These are phyloP conservation scores for Cerastis leucographa DNA, from an alignment of 2,888 invertebrate genomes.

Conservation along the genomic window DNA sequence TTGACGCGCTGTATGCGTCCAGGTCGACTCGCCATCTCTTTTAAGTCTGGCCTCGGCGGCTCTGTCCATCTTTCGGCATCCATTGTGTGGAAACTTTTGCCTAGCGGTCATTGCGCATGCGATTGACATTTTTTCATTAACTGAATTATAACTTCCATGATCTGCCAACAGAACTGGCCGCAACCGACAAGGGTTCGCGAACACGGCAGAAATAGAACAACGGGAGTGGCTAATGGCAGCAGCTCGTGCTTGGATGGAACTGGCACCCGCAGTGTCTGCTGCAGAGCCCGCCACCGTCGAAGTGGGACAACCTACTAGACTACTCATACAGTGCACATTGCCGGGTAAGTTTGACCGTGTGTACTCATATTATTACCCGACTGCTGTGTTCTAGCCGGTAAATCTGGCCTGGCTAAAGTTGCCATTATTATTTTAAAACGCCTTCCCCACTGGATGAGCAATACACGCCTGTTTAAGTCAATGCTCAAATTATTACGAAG, in stretches of 20 bases:
- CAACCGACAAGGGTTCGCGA: slow-evolving; percentile 89
- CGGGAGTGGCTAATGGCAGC: slow-evolving; percentile 87
- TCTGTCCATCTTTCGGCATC: neutral
- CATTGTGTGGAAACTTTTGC: neutral
- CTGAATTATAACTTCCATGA: neutral
- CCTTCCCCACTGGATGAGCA: slow-evolving; percentile 20
- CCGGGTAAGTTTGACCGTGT: slow-evolving; percentile 86
- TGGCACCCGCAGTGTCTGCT: slow-evolving; percentile 86
- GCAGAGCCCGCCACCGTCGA: slow-evolving; percentile 91
- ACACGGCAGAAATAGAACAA: slow-evolving; percentile 82
- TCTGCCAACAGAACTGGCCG: slow-evolving; percentile 89
- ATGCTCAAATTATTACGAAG: neutral
- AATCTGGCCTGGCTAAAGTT: neutral
- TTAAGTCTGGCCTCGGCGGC: neutral
- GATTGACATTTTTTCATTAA: neutral
- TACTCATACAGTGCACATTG: slow-evolving; percentile 92
- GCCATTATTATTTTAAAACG: slow-evolving; percentile 8
- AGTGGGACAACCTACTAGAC: slow-evolving; percentile 93
- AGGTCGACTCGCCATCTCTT: neutral
- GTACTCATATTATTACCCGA: neutral
- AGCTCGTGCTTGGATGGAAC: slow-evolving; percentile 94
- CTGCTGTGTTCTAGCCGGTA: neutral
- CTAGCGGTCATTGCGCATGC: neutral
- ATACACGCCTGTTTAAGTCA: neutral
- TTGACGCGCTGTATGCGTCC: neutral